Base-by-base conservation (phyloP, 1,140 invertebrate genomes). In the Chironomus striatipennis region DNA sequence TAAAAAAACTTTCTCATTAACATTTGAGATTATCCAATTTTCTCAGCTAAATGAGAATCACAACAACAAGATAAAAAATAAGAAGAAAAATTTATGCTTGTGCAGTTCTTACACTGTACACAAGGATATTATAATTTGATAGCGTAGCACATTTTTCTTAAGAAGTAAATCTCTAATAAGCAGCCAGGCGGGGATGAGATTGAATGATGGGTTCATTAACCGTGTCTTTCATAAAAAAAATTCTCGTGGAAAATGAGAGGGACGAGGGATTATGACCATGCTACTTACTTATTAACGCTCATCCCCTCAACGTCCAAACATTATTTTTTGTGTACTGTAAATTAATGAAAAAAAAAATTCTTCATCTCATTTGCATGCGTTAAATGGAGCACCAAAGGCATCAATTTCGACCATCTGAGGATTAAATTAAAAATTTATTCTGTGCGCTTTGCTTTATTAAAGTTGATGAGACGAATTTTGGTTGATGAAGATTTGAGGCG, bases 121-220 rank as follows among this genome's bases (percentile, higher is more conserved):
- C 24, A 34, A n/a, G 24, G 24, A 34, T 34, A 34, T 34, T 34
- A 34, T 34, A 34, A 34, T 34, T 34, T 34, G 24, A 34, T 34
- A 34, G 24, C 24, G 24, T 34, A 34, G 24, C 24, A 34, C 9
- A 12, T 57, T 57, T 57, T 57, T 57, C 12, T 57, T 57, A 57
- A 57, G 24, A 57, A 57, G 12, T 57, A 34, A 34, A n/a, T 57
- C 12, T 57, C 47, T n/a, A 15, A 57, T 57, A 57, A 34, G 47
- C 15, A 3, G 43, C 43, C 2, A 4, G 4, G 5, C 12, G 47
- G 47, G 47, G 47, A 57, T 57, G n/a, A 57, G 47, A 57, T 57
- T 57, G 47, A 57, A 57, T 57, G 47, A 57, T 57, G 47, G 47
- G 47, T 57, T 57, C 47, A 57, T 57, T 57, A 57, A 57, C 47